These are phyloP conservation scores for Scortum barcoo DNA, from an alignment of 2,113 vertebrate genomes.

Conservation along the genomic window DNA sequence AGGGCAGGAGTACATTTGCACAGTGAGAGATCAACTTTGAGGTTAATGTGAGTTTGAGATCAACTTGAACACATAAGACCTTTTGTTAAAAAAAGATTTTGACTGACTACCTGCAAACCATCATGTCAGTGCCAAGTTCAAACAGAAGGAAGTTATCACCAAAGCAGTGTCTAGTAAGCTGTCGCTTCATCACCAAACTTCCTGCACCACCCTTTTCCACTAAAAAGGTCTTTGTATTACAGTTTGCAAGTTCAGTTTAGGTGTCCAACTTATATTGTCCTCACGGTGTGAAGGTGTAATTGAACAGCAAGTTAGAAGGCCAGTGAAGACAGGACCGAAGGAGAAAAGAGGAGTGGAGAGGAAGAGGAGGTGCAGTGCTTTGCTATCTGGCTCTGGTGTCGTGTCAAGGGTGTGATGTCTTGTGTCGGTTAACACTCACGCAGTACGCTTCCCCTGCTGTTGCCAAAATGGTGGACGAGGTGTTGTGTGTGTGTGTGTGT, in stretches of 20 bases:
- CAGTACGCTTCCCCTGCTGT: slow-evolving; percentile 13
- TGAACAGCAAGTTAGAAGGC: background rate
- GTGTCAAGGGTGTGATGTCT: slow-evolving; percentile 48
- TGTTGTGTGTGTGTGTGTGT: slow-evolving; percentile 32
- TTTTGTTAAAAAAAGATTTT: background rate
- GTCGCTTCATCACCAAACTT: background rate
- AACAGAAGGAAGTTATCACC: background rate
- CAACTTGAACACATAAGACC: no score
- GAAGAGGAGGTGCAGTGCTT: slow-evolving; percentile 7
- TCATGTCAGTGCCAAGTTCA: background rate
- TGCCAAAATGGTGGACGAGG: slow-evolving; percentile 58
- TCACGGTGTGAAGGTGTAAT: background rate
- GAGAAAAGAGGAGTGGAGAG: background rate
- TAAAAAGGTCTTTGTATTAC: background rate
- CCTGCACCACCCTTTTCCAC: background rate
- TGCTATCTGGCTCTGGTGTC: slow-evolving; percentile 25
- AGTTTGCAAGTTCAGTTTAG: background rate
- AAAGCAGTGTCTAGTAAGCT: background rate
- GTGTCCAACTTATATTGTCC: slow-evolving; percentile 1
- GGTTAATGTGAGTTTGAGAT: background rate
- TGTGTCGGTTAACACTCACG: slow-evolving; percentile 60
- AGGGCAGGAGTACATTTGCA: background rate
- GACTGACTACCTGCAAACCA: background rate
- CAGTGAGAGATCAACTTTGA: no score
- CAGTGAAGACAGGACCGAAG: slow-evolving; percentile 35